phyloP scores from a whole-genome alignment of 1,140 invertebrate species.

The Drosophila lacteicornis region DNA sequence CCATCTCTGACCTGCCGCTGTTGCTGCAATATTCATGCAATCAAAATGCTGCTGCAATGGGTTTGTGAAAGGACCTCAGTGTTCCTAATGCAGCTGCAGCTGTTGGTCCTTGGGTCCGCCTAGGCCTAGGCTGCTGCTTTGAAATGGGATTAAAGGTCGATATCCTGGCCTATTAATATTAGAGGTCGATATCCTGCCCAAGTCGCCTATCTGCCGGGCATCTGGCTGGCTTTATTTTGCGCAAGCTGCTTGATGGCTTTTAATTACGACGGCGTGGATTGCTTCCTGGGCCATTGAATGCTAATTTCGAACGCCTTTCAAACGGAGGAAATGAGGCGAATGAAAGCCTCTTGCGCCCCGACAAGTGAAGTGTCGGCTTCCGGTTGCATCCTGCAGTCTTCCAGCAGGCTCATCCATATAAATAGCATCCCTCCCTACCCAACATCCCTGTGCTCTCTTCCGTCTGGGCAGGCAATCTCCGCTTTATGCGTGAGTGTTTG shows the following conservation, averaged over 20 bases:
- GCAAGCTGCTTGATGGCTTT: slow-evolving; percentile 38
- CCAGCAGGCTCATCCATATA: slow-evolving; percentile 56
- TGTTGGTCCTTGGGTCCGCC: not conserved
- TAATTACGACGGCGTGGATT: slow-evolving; percentile 39
- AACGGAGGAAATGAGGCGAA: slow-evolving; percentile 57
- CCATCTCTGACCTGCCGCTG: not conserved
- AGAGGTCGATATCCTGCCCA: slow-evolving; percentile 66
- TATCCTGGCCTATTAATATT: slow-evolving; percentile 46
- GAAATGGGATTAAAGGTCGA: slow-evolving; percentile 59
- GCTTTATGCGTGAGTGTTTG: slow-evolving; percentile 20
- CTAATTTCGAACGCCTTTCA: slow-evolving; percentile 45
- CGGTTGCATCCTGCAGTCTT: slow-evolving; percentile 60
- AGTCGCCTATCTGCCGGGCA: not conserved
- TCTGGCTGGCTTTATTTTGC: slow-evolving; percentile 11
- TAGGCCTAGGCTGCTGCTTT: not conserved
- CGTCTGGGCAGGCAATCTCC: slow-evolving; percentile 23
- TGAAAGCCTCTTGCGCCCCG: slow-evolving; percentile 38
- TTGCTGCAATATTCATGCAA: slow-evolving; percentile 56
- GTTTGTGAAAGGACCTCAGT: not conserved
- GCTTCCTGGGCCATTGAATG: slow-evolving; percentile 49
- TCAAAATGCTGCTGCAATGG: slow-evolving; percentile 35
- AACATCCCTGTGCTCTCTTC: not conserved
- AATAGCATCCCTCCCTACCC: slow-evolving; percentile 39
- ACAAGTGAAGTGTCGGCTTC: slow-evolving; percentile 58
- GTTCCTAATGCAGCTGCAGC: slow-evolving; percentile 20